These are phyloP conservation scores for Otocyon megalotis DNA, from an alignment of 2,113 vertebrate genomes.

Conservation along the genomic window DNA sequence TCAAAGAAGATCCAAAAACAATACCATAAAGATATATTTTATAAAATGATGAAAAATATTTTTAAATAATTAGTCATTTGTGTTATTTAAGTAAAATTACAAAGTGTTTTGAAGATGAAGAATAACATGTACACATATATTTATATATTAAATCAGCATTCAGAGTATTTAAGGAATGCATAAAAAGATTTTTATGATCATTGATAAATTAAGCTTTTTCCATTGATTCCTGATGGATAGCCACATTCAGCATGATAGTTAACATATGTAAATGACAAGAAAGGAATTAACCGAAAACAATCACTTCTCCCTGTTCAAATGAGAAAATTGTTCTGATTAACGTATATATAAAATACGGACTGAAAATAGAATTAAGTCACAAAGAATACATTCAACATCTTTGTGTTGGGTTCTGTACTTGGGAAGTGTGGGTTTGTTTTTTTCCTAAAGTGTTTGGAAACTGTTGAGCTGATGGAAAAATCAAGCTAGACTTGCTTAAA, in stretches of 20 bases:
- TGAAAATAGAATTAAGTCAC: slow-evolving; percentile 7
- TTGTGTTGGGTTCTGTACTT: not conserved
- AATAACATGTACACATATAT: slow-evolving; percentile 32
- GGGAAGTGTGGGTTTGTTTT: not conserved
- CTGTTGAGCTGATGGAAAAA: not conserved
- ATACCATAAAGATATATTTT: slow-evolving; percentile 64
- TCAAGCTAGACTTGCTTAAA: slow-evolving; percentile 71
- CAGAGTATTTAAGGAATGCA: slow-evolving; percentile 66
- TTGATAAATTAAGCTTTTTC: slow-evolving; percentile 25
- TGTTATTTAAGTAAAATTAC: slow-evolving; percentile 73
- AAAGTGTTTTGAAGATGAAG: not conserved
- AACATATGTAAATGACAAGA: slow-evolving; percentile 12
- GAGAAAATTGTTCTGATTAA: not conserved
- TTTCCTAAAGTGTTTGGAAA: slow-evolving; percentile 18
- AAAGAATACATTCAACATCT: not conserved
- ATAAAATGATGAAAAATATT: slow-evolving; percentile 70
- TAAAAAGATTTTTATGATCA: slow-evolving; percentile 39
- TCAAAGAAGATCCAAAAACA: slow-evolving; percentile 67
- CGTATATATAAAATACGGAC: not conserved
- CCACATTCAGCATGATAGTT: not conserved
- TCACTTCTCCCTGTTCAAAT: not conserved
- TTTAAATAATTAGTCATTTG: slow-evolving; percentile 78
- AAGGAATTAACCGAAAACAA: slow-evolving; percentile 7
- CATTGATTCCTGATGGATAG: slow-evolving; percentile 14
- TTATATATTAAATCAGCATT: slow-evolving; percentile 44